phyloP scores from a whole-genome alignment of 2,113 vertebrate species.

The Alligator mississippiensis region DNA sequence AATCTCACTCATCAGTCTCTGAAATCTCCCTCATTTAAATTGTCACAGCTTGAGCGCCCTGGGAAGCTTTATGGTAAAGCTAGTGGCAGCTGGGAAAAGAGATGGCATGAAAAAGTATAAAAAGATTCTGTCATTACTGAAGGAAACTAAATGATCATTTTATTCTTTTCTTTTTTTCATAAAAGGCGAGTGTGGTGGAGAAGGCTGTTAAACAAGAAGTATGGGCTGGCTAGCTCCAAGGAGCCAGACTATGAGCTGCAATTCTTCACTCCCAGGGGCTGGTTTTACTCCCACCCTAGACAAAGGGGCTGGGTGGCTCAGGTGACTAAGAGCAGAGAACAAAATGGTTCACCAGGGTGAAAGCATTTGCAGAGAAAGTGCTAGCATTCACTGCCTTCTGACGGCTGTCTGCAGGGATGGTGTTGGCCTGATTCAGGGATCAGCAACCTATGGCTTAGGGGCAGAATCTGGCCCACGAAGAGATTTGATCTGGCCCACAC shows the following conservation, averaged over 20 bases:
- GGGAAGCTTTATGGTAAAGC: not conserved
- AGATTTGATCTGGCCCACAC: too few species aligned
- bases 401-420: not conserved
- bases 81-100: not conserved
- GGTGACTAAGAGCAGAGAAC: not conserved
- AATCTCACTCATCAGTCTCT: not conserved
- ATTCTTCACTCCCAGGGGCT: not conserved
- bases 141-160: not conserved
- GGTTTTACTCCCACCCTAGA: not conserved
- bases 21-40: not conserved
- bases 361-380: not conserved
- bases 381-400: not conserved
- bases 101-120: not conserved
- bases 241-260: not conserved
- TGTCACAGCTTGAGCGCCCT: fast-evolving
- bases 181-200: too few species aligned
- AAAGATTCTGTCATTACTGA: not conserved
- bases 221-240: not conserved
- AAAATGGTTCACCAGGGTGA: too few species aligned
- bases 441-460: too few species aligned
- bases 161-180: not conserved
- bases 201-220: not conserved
- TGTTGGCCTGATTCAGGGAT: not conserved
- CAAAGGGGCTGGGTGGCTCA: not conserved
- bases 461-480: too few species aligned